phyloP scores from a whole-genome alignment of 2,113 vertebrate genomes.

The Entomyzon cyanotis region DNA sequence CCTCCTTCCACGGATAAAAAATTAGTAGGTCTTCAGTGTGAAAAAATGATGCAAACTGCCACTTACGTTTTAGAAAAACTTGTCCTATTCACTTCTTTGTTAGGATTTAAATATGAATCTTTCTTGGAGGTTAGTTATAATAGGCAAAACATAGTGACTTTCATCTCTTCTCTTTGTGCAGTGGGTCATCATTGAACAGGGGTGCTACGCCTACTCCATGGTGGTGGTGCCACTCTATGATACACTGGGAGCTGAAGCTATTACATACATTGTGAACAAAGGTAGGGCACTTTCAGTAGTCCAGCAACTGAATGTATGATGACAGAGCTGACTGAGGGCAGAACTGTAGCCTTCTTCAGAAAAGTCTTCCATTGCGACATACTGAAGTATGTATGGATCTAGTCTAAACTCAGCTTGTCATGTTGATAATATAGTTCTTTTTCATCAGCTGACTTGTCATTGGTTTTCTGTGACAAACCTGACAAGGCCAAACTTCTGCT shows the following conservation, averaged over 20 bases:
- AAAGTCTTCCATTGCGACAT: neutral
- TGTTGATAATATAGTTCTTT: neutral
- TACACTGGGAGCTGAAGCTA: conserved; percentile 89
- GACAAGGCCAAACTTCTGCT: conserved; percentile 86
- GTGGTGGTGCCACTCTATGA: conserved; percentile 94
- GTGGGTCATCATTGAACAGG: conserved; percentile 94
- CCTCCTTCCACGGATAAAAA: neutral
- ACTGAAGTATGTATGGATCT: neutral
- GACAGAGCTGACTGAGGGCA: neutral
- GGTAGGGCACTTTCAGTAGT: conserved; percentile 69
- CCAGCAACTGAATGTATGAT: neutral
- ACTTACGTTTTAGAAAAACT: neutral
- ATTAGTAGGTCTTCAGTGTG: neutral
- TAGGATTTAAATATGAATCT: neutral
- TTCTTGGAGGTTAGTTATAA: neutral
- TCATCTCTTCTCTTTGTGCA: conserved; percentile 46
- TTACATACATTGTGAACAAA: conserved; percentile 87
- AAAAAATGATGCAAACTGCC: neutral
- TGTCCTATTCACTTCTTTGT: neutral
- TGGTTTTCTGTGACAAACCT: conserved; percentile 89
- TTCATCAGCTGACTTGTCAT: conserved; percentile 78
- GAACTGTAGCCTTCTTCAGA: neutral
- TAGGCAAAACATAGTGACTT: neutral
- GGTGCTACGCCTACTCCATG: conserved; percentile 91
- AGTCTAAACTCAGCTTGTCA: neutral